Base-by-base conservation (phyloP, 2,797 vertebrate species). In the Vespertilio murinus region DNA sequence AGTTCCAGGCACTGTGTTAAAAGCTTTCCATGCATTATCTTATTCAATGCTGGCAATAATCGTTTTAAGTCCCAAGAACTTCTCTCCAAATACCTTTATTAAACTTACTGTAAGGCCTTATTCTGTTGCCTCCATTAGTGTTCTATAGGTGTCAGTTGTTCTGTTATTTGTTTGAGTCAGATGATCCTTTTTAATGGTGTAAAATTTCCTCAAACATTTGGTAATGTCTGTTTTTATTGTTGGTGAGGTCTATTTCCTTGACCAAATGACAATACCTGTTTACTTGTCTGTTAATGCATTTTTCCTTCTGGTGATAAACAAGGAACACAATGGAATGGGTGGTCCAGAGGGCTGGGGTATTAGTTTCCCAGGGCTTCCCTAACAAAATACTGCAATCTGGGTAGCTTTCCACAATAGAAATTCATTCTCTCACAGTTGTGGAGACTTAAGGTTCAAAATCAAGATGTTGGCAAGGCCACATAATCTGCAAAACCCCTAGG, bases 91-190 rank as follows among this genome's bases (percentile, higher is more conserved):
- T 54, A 52, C 17, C 16, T 52, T 79, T 35, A 65, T 86, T 91
- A 75, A 80, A 67, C 5, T 59, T 75, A 77, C 52, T 54, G 84
- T 75, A 89, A 70, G 56, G 47, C 86, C 82, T 79, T 88, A 88
- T 30, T 81, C n/a, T 89, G 8, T 70, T 82, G 23, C 18, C 16
- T 90, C 30, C 45, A 33, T 86, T 92, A 56, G 22, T 73, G 79
- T 89, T 79, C 11, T 69, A 10, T 73, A 56, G 35, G 2, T 79
- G 91, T 93, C 87, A 59, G 17, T 91, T 40, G 16, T 78, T 93
- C 9, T 86, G 17, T 74, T 88, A 74, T 79, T 93, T 88, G 65
- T 79, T 93, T 88, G 65, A 93, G 81, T 86, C 75, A 78, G 14
- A 52, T 65, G 52, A 91, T 69, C 10, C 49, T 92, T 73, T 54